Evolutionary conservation across 1,140 invertebrate genomes (phyloP).

Genomic region (Leptonema lineaticorne): DNA sequence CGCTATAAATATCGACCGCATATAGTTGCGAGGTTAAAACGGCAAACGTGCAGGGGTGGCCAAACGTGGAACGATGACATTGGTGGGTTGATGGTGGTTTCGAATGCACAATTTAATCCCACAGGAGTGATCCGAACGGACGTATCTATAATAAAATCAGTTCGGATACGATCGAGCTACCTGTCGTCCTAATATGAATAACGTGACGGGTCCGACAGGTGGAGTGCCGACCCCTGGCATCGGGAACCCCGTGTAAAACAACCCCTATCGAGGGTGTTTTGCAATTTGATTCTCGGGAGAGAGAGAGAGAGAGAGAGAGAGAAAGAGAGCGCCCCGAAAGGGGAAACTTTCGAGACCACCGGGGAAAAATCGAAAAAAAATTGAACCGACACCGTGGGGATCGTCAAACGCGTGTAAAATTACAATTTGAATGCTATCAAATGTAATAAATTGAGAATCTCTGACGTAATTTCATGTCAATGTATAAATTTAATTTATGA

Average conservation of each 20-base stretch:
- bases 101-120: constrained; percentile 30
- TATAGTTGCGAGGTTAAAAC: not conserved
- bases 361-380: not conserved
- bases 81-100: not conserved
- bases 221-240: constrained; percentile 16
- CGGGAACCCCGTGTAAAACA: constrained; percentile 29
- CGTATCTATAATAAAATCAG: constrained; percentile 43
- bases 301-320: too few relatives aligned
- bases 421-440: constrained; percentile 6
- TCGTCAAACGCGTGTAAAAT: not conserved
- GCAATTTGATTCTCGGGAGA: constrained; percentile 25
- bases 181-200: constrained; percentile 42
- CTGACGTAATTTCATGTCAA: not conserved
- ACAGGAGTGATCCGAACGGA: constrained; percentile 31
- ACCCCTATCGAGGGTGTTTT: not conserved
- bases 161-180: constrained; percentile 33
- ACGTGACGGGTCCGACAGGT: constrained; percentile 39
- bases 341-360: not conserved
- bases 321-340: too few relatives aligned
- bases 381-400: too few relatives aligned
- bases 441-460: too few relatives aligned
- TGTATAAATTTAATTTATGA: not conserved
- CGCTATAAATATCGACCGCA: not conserved
- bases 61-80: not conserved
- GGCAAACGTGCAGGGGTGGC: not conserved